phyloP scores from a whole-genome alignment of 2,797 vertebrate genomes.

The Mareca penelope region DNA sequence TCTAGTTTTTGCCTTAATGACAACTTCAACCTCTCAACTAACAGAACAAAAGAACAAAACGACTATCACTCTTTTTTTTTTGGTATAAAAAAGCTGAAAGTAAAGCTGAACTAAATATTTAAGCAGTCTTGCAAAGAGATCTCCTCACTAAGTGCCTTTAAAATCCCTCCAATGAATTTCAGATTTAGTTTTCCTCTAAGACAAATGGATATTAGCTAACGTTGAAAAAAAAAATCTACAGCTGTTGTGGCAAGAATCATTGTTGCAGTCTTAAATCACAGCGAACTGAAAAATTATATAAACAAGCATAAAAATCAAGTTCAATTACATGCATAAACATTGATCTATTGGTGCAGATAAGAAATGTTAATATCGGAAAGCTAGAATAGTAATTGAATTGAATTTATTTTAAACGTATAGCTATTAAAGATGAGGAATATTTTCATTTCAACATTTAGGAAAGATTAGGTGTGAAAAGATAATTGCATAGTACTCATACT shows the following conservation, averaged over 20 bases:
- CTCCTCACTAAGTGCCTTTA: constrained; percentile 46
- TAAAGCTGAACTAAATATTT: constrained; percentile 65
- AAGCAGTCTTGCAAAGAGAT: constrained; percentile 66
- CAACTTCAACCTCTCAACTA: constrained; percentile 80
- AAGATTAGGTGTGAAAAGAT: neutral
- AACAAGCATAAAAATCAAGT: neutral
- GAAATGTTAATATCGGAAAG: neutral
- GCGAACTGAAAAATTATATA: constrained; percentile 10
- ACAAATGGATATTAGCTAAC: constrained; percentile 35
- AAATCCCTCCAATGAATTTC: constrained; percentile 8
- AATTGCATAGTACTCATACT: neutral
- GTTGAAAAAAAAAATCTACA: neutral
- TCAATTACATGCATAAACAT: neutral
- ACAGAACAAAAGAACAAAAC: constrained; percentile 76
- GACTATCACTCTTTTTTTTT: constrained; percentile 45
- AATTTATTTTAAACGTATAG: neutral
- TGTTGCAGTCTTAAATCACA: constrained; percentile 31
- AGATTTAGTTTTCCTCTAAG: neutral
- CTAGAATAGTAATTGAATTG: neutral
- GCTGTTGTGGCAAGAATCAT: neutral
- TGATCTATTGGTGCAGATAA: neutral
- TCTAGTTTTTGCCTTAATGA: constrained; percentile 81
- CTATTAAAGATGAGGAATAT: neutral
- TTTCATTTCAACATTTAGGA: neutral
- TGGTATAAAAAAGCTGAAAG: constrained; percentile 48